Evolutionary conservation across 2,888 invertebrate species (phyloP).

Genomic region (Tipula helvola): DNA sequence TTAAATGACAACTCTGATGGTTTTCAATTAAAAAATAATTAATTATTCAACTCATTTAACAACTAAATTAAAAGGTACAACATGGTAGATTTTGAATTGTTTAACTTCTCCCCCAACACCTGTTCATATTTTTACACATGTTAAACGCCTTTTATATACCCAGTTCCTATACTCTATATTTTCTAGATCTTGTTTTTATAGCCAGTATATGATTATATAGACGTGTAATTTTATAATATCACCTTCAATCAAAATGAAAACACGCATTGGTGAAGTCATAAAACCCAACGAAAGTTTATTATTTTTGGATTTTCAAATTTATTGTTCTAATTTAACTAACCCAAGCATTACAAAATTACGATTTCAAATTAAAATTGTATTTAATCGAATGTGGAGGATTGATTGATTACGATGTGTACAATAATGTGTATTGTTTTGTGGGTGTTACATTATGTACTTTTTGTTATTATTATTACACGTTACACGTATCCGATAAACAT

Average conservation of each 20-base stretch:
- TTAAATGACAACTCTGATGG: no score
- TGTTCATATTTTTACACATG: no score
- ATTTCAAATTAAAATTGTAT: background rate
- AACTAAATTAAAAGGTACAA: no score
- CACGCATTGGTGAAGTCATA: no score
- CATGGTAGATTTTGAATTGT: no score
- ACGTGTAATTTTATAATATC: background rate
- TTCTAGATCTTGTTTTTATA: background rate
- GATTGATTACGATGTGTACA: background rate
- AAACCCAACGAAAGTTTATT: background rate
- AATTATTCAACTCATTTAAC: no score
- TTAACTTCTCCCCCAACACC: no score
- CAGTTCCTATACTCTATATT: background rate
- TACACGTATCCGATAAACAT: no score
- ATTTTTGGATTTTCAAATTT: background rate
- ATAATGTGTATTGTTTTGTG: background rate
- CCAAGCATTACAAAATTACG: background rate
- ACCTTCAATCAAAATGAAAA: background rate
- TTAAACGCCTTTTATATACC: background rate
- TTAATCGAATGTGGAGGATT: background rate
- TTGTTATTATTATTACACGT: no score
- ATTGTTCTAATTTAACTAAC: background rate
- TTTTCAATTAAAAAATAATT: no score
- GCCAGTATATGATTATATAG: background rate
- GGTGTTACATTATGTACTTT: background rate